These are phyloP conservation scores for Mus caroli DNA, from an alignment of 2,797 vertebrate genomes.

Conservation along the genomic window DNA sequence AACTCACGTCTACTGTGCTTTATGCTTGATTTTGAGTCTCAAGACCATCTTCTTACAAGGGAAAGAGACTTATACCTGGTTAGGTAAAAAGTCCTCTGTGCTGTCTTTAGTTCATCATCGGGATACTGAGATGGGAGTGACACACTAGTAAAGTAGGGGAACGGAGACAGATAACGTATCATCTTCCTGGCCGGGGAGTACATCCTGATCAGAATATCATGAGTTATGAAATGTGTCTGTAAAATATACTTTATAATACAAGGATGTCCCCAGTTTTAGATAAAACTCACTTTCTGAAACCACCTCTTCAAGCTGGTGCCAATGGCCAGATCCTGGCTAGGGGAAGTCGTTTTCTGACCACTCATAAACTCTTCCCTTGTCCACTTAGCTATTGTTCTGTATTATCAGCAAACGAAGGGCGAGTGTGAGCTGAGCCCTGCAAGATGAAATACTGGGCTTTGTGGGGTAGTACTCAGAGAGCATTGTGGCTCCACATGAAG, in stretches of 20 bases:
- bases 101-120: not conserved
- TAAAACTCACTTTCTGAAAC: not conserved
- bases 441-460: not conserved
- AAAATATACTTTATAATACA: not conserved
- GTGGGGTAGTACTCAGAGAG: not conserved
- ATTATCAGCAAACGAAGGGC: not conserved
- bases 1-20: not conserved
- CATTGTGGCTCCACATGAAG: not conserved
- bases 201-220: not conserved
- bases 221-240: not conserved
- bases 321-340: not conserved
- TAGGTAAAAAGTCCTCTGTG: not conserved
- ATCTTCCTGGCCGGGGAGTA: not conserved
- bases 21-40: conserved; percentile 49
- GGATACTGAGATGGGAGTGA: conserved; percentile 17
- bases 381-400: not conserved
- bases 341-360: not conserved
- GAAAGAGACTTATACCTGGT: not conserved
- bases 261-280: not conserved
- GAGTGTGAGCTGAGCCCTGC: not conserved
- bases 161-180: not conserved
- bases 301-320: not conserved
- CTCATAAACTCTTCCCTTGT: not conserved
- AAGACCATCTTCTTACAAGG: conserved; percentile 17
- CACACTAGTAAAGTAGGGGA: not conserved